phyloP scores from a whole-genome alignment of 2,888 invertebrate species.

The Netelia melanura region DNA sequence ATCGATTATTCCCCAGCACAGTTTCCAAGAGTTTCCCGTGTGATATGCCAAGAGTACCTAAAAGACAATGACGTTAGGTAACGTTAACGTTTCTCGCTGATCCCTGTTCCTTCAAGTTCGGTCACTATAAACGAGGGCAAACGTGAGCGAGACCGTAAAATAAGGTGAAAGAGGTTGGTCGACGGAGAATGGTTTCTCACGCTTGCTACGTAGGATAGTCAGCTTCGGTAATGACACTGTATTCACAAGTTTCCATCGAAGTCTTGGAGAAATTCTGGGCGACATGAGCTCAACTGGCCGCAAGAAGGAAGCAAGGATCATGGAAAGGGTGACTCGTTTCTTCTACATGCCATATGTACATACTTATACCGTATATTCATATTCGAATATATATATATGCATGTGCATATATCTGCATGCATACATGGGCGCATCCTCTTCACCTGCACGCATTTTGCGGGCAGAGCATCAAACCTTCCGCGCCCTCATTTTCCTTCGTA shows the following conservation, averaged over 20 bases:
- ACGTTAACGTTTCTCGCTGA: slow-evolving; percentile 22
- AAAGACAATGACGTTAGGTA: slow-evolving; percentile 17
- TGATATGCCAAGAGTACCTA: background rate
- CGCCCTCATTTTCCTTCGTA: slow-evolving; percentile 39
- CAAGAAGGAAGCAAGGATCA: slow-evolving; percentile 25
- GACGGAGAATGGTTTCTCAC: background rate
- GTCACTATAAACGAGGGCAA: slow-evolving; percentile 29
- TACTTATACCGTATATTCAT: background rate
- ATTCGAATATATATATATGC: background rate
- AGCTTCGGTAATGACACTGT: slow-evolving; percentile 36
- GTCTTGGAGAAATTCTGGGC: slow-evolving; percentile 26
- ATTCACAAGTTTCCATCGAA: slow-evolving; percentile 54
- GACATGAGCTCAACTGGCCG: slow-evolving; percentile 27
- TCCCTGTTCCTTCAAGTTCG: slow-evolving; percentile 37
- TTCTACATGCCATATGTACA: background rate
- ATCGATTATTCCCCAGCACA: slow-evolving; percentile 44
- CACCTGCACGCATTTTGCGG: slow-evolving; percentile 36
- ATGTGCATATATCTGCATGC: background rate
- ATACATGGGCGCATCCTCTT: background rate
- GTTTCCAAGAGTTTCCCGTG: slow-evolving; percentile 27
- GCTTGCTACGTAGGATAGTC: slow-evolving; percentile 25
- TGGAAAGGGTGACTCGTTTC: slow-evolving; percentile 8
- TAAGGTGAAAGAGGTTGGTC: slow-evolving; percentile 11
- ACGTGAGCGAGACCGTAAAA: slow-evolving; percentile 31
- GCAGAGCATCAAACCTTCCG: slow-evolving; percentile 39